Conservation (phyloP, 2,888 invertebrate species). For the Agonum fuliginosum region DNA sequence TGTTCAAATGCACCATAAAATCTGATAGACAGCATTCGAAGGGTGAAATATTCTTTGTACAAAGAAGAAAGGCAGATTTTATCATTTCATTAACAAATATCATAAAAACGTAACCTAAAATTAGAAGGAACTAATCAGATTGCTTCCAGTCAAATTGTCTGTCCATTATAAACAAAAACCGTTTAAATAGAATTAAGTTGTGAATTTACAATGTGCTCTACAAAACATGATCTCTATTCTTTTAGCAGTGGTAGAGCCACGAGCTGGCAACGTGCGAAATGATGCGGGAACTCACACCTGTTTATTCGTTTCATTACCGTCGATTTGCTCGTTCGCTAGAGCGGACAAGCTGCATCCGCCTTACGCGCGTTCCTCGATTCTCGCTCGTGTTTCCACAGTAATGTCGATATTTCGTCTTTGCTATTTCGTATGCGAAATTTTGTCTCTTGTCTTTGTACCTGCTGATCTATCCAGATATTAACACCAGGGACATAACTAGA, state of each 20-base stretch:
- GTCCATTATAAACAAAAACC: not conserved
- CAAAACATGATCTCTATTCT: constrained; percentile 12
- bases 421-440: too few relatives aligned
- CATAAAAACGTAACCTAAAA: not conserved
- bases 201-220: not conserved
- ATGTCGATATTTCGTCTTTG: too few relatives aligned
- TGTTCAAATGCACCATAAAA: not conserved
- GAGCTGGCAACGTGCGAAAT: not conserved
- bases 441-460: too few relatives aligned
- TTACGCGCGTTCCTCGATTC: not conserved
- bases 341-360: constrained; percentile 21
- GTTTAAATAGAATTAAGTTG: constrained; percentile 2
- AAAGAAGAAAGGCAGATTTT: not conserved
- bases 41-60: not conserved
- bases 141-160: not conserved
- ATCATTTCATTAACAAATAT: constrained; percentile 12
- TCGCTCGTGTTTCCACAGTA: not conserved
- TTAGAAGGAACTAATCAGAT: constrained; percentile 15
- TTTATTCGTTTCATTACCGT: constrained; percentile 51
- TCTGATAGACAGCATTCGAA: not conserved
- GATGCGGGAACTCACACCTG: constrained; percentile 30
- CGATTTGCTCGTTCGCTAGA: constrained; percentile 31
- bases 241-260: not conserved
- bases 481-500: too few relatives aligned
- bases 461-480: too few relatives aligned